Evolutionary conservation across 2,113 vertebrate genomes (phyloP).

Genomic region (Varanus salvator): DNA sequence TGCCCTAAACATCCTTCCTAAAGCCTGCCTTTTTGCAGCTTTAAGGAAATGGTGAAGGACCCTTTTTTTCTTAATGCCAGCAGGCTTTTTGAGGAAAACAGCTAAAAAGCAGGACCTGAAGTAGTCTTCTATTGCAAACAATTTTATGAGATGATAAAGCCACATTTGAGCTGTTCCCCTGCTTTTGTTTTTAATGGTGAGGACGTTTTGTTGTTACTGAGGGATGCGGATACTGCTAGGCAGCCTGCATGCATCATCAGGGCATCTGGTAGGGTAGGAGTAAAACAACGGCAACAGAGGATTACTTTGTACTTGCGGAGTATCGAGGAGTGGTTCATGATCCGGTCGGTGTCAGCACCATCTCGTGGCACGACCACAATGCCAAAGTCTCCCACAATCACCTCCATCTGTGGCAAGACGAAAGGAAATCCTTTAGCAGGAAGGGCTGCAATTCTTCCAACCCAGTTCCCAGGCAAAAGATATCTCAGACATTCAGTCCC

Average conservation of each 20-base stretch:
- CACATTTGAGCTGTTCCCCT: background rate
- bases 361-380: slow-evolving; percentile 98
- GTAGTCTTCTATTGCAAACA: background rate
- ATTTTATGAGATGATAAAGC: background rate
- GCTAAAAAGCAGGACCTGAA: background rate
- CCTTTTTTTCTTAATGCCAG: background rate
- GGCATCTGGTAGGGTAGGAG: background rate
- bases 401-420: slow-evolving; percentile 88
- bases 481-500: fast-evolving
- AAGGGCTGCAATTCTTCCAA: too few relatives aligned
- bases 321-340: slow-evolving; percentile 97
- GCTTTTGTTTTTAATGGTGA: background rate
- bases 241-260: too few relatives aligned
- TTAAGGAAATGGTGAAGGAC: background rate
- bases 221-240: background rate
- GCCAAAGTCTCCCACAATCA: slow-evolving; percentile 97
- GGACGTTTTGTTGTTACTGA: background rate
- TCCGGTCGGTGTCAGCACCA: slow-evolving; percentile 89
- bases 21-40: too few relatives aligned
- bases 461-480: background rate
- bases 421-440: background rate
- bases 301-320: slow-evolving; percentile 95
- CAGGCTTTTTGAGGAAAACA: background rate
- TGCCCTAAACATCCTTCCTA: too few relatives aligned
- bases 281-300: background rate